These are phyloP conservation scores for Phoxinus dragarum DNA, from an alignment of 2,797 vertebrate species.

Conservation along the genomic window DNA sequence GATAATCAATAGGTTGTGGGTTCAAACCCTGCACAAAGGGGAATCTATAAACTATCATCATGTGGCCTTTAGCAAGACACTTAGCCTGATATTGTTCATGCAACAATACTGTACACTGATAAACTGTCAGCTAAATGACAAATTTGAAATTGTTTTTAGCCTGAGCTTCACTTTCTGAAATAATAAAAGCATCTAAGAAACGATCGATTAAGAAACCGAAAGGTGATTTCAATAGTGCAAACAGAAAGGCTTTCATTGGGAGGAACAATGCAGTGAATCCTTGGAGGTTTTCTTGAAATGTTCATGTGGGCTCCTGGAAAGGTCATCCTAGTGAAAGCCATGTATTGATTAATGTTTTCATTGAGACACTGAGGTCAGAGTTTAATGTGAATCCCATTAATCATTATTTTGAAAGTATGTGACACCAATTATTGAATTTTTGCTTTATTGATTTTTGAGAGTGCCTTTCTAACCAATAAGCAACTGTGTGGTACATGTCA, in stretches of 20 bases:
- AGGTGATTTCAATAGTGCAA: neutral
- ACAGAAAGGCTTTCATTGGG: constrained; percentile 2
- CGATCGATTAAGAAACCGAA: neutral
- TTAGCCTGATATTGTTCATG: neutral
- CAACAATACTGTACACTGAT: neutral
- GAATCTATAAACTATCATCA: constrained; percentile 4
- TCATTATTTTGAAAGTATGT: neutral
- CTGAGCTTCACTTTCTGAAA: neutral
- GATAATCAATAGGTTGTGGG: constrained; percentile 16
- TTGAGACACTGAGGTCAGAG: constrained; percentile 9
- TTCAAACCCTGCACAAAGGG: neutral
- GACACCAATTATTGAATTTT: neutral
- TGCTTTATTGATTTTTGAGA: constrained; percentile 1
- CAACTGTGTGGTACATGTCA: neutral
- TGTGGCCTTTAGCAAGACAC: neutral
- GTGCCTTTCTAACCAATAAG: constrained; percentile 13
- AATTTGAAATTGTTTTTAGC: neutral
- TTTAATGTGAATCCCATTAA: constrained; percentile 3
- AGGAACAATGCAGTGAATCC: neutral
- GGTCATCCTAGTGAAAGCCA: neutral
- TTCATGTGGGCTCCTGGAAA: neutral
- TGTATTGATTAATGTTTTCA: constrained; percentile 34
- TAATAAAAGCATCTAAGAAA: neutral
- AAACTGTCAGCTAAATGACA: neutral
- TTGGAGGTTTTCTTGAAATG: constrained; percentile 14